These are phyloP conservation scores for Dasypogon diadema DNA, from an alignment of 2,888 invertebrate genomes.

Conservation along the genomic window DNA sequence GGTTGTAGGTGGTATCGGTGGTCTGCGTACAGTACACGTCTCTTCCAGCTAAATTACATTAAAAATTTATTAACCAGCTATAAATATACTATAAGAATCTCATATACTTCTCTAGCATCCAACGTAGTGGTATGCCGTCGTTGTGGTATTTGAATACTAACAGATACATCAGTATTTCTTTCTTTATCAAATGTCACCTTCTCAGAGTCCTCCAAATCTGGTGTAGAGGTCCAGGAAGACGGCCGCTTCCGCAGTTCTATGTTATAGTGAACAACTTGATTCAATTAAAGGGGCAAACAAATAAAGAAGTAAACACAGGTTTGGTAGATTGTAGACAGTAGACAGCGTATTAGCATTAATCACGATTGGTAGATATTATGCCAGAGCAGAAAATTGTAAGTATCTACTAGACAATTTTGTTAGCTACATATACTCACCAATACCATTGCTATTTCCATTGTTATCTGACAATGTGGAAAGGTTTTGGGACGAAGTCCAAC, in stretches of 20 bases:
- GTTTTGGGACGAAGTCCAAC: conserved; percentile 84
- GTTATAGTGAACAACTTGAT: conserved; percentile 68
- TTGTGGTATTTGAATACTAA: conserved; percentile 78
- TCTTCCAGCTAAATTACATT: conserved; percentile 64
- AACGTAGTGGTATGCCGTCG: conserved; percentile 74
- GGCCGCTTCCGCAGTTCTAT: conserved; percentile 68
- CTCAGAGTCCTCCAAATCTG: conserved; percentile 76
- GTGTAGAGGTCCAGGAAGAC: conserved; percentile 85
- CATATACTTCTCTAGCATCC: conserved; percentile 66
- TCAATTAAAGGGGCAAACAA: neutral
- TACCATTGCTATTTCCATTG: conserved; percentile 62
- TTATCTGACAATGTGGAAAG: conserved; percentile 66
- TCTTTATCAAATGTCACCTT: conserved; percentile 42
- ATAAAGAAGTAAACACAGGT: neutral
- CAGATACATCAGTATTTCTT: conserved; percentile 73
- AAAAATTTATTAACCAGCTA: neutral
- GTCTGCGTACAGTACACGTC: conserved; percentile 70
- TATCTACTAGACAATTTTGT: conserved; percentile 6
- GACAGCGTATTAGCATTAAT: conserved; percentile 33
- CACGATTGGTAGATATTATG: neutral
- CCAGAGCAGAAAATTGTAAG: conserved; percentile 13
- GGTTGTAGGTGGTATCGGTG: conserved; percentile 71
- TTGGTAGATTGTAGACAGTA: conserved; percentile 15
- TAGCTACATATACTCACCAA: conserved; percentile 62
- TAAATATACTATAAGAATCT: neutral